Percentiles rank a stretch among this genome's conserved stretches.
Conservation (phyloP, 2,888 invertebrate genomes). For the Drosophila robusta region DNA sequence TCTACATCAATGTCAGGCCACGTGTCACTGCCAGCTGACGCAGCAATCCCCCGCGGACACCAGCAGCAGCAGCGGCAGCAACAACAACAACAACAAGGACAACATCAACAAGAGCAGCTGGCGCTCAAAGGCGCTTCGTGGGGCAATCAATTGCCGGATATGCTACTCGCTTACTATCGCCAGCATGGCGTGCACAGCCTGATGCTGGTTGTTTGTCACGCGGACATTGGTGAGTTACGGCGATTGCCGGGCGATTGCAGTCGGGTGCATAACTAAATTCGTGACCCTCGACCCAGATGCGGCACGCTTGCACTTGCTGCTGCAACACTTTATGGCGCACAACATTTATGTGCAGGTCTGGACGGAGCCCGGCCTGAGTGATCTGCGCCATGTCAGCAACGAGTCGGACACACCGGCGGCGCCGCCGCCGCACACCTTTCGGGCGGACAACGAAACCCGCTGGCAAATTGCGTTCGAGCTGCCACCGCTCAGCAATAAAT, state of each 20-base stretch:
- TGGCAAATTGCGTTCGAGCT: conserved; percentile 67
- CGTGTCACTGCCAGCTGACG: conserved; percentile 66
- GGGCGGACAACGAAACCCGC: conserved; percentile 50
- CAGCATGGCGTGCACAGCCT: conserved; percentile 80
- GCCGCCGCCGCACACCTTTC: conserved; percentile 71
- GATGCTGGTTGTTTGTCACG: conserved; percentile 77
- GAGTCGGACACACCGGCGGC: conserved; percentile 30
- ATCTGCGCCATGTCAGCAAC: conserved; percentile 48
- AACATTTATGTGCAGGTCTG: conserved; percentile 73
- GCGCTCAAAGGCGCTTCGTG: conserved; percentile 47
- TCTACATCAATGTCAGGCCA: conserved; percentile 52
- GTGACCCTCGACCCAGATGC: conserved; percentile 31
- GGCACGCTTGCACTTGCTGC: conserved; percentile 39
- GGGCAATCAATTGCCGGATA: conserved; percentile 80
- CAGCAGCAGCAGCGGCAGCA: conserved; percentile 8
- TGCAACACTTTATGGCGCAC: conserved; percentile 59
- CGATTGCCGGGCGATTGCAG: background rate
- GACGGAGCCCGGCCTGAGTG: conserved; percentile 62
- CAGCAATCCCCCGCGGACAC: conserved; percentile 48
- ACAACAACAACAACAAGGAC: too few species aligned
- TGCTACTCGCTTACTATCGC: conserved; percentile 80
- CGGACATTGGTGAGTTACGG: conserved; percentile 70
- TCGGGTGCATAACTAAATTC: conserved; percentile 30
- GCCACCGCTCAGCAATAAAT: conserved; percentile 66
- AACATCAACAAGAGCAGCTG: conserved; percentile 1